Evolutionary conservation across 2,113 vertebrate genomes (phyloP), one percentile per base, ranked within the genome.

Genomic region (Sylvicapra grimmia): DNA sequence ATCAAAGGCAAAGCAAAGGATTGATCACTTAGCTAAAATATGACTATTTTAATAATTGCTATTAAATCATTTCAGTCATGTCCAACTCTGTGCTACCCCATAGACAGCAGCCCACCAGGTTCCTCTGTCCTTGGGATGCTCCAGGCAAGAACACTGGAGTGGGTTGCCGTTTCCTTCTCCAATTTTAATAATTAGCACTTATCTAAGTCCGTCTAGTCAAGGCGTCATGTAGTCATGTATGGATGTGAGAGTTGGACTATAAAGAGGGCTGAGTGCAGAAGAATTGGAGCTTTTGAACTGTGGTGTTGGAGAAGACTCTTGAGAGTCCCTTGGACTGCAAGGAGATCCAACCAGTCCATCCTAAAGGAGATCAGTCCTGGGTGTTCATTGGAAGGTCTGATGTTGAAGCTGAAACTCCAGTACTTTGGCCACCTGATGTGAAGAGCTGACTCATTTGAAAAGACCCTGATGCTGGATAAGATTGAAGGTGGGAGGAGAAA

Each of bases 111-210:
- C 59, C 59, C 29, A 31, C 29, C 59, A 31, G 59, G 29, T 13
- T 63, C 6, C 61, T 63, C 61, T 63, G 29, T 31, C 61, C 61
- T 31, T 63, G 13, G 61, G 29, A 63, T 63, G 31, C 61, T 63
- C 29, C 61, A 63, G 61, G 61, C 29, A 63, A 31, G 61, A 63
- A 31, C 31, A 15, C 13, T 63, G 27, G 61, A 63, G 29, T 63
- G 61, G 61, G 14, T 15, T 63, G 61, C 29, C 29, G 31, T 31
- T 63, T 63, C 13, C 29, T 63, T 31, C 61, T 31, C 61, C 29
- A 63, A 36, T 90, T 90, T 87, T 47, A 85, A 92, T 59, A 94
- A 84, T 84, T 36, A 88, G 47, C 19, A 68, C 44, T 84, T 53
- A 77, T 77, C 44, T 59, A 87, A 92, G 65, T 68, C 65, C n/a